Base-by-base conservation (phyloP, 2,888 invertebrate species). In the Argynnis bischoffii region DNA sequence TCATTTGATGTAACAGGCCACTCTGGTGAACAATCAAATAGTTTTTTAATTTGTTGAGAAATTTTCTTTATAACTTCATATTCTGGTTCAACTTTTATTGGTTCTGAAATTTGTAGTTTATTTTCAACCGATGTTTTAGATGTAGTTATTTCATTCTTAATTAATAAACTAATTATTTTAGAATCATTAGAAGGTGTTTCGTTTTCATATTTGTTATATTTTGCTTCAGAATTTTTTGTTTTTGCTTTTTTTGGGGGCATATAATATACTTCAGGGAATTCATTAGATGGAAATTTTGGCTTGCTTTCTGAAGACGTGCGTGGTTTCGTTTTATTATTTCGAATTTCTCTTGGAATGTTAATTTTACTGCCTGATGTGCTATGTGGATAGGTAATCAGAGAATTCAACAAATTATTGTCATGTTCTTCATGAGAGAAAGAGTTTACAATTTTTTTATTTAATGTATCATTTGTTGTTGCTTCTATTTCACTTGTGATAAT, bases 321-420 rank as follows among this genome's bases (percentile, higher is more conserved):
- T 13, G n/a, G 18, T 56, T 64, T 70, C 6, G 35, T 31, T 47
- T 60, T 63, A 41, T 6, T 65, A 26, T 56, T 59, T 67, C 21
- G 55, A 48, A 1, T 61, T 18, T 64, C 55, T n/a, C 61, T 63
- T 57, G 47, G 14, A 5, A 60, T 55, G 6, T 41, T 21, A 51
- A 57, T 55, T 68, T 74, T 74, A 71, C 69, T 82, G 16, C 77
- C 75, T 31, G 76, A 76, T 70, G 76, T 63, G 55, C 69, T 75
- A 18, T 83, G 78, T 65, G 88, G 86, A 72, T 89, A 88, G 11
- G 87, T 88, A 55, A 88, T 84, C 50, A 88, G 79, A 14, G 82
- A 66, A 56, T 69, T 50, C 21, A 60, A 26, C 6, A 6, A 47
- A 57, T 63, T 54, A 63, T 55, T 57, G 63, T 69, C 67, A 51